These are phyloP conservation scores for Talpa occidentalis DNA, from an alignment of 2,113 vertebrate genomes.

Conservation along the genomic window DNA sequence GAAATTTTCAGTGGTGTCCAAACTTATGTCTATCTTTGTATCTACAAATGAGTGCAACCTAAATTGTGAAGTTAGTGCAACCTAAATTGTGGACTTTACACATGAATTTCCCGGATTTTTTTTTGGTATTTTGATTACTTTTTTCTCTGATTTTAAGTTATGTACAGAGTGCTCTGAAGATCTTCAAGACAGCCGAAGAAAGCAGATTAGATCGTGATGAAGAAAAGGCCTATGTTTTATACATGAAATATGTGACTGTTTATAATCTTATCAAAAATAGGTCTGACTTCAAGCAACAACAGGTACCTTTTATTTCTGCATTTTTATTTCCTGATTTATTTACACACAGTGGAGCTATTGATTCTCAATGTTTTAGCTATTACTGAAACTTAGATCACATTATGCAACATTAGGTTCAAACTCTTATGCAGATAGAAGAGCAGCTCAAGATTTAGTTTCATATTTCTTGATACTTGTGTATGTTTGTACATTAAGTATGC, in stretches of 20 bases:
- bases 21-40: neutral
- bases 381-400: neutral
- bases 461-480: constrained; percentile 25
- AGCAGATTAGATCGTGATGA: constrained; percentile 96
- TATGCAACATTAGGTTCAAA: constrained; percentile 3
- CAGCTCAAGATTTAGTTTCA: constrained; percentile 22
- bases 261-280: constrained; percentile 97
- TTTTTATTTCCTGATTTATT: constrained; percentile 55
- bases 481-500: neutral
- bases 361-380: constrained; percentile 33
- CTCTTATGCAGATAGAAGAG: neutral
- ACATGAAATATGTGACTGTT: constrained; percentile 97
- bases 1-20: constrained; percentile 3
- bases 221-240: constrained; percentile 97
- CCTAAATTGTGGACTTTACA: constrained; percentile 18
- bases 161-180: constrained; percentile 96
- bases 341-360: neutral
- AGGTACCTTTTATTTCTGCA: constrained; percentile 87
- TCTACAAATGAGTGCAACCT: neutral
- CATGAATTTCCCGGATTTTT: neutral
- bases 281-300: constrained; percentile 95
- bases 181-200: constrained; percentile 97
- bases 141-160: constrained; percentile 89
- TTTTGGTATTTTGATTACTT: constrained; percentile 52
- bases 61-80: constrained; percentile 14